Conservation (phyloP, 2,113 vertebrate species). For the Embiotoca jacksoni region DNA sequence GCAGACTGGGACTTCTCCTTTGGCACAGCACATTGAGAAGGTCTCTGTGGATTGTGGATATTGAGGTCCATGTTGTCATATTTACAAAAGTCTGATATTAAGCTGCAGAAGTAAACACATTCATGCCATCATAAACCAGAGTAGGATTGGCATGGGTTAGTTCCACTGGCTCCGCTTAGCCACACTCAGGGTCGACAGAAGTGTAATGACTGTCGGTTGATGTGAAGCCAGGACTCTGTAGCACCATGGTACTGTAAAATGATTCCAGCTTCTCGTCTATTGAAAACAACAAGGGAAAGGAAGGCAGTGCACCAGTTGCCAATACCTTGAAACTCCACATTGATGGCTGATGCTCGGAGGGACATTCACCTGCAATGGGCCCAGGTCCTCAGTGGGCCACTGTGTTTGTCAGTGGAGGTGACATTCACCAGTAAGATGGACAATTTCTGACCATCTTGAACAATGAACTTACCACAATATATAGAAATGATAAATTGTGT, state of each 20-base stretch:
- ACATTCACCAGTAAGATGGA: constrained; percentile 24
- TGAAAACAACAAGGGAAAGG: constrained; percentile 64
- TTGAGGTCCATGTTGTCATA: constrained; percentile 75
- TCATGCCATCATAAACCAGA: constrained; percentile 56
- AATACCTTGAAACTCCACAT: constrained; percentile 52
- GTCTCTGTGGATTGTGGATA: constrained; percentile 68
- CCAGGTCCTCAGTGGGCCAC: constrained; percentile 20
- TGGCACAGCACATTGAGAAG: constrained; percentile 78
- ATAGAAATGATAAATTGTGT: constrained; percentile 4
- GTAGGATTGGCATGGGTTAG: constrained; percentile 44
- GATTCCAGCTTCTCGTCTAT: constrained; percentile 58
- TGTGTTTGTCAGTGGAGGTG: constrained; percentile 37
- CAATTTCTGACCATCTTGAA: constrained; percentile 6
- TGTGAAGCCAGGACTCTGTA: constrained; percentile 69
- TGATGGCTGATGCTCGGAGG: constrained; percentile 50
- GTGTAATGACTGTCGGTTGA: constrained; percentile 55
- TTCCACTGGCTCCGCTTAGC: constrained; percentile 59
- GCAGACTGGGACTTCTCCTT: constrained; percentile 67
- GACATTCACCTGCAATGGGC: constrained; percentile 21
- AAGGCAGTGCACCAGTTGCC: constrained; percentile 59
- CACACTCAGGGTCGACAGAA: constrained; percentile 51
- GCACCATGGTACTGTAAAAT: constrained; percentile 61
- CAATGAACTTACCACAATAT: constrained; percentile 8
- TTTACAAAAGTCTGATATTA: constrained; percentile 69
- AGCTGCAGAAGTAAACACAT: constrained; percentile 71